Evolutionary conservation across 1,140 invertebrate genomes (phyloP), one percentile per base, ranked within the genome.

Genomic region (Periplaneta americana): DNA sequence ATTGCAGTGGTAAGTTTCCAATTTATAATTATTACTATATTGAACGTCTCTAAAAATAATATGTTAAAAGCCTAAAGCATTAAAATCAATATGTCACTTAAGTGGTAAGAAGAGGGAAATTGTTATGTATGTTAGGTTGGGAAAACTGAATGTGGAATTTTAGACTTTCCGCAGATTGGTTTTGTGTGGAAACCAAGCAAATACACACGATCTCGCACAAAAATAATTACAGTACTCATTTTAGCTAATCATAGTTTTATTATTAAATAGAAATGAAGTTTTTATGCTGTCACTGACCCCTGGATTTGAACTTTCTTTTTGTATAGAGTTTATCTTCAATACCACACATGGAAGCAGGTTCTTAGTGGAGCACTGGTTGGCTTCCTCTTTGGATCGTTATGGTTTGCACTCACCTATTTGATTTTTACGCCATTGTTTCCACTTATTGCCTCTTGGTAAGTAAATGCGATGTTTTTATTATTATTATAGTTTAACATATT

Each of bases 381-480:
- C 75, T 87, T 91, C 75, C 81, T 93, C 76, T 90, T 94, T 86
- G 95, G 93, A 79, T 89, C 91, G 80, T 66, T 92, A 32, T 97
- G 95, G 95, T 97, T 97, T 89, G 88, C 90, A 80, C 86, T 96
- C 48, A 95, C 94, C 36, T 95, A 97, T 86, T 88, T 93, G 85
- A 86, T 96, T 80, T 90, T 98, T 79, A 96, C 96, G 82, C 96
- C 96, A 82, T 89, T 95, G 83, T 98, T 97, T 88, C 97, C 96
- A 82, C 91, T 94, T 84, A 91, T 98, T 84, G 95, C 95, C 36
- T 92, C 94, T 85, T 95, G 96, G 96, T 97, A 91, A 93, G 92
- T 91, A 8, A 0, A 66, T n/a, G 22, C 9, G 15, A 18, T 13
- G 10, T 48, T 13, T 48, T 1, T 48, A 3, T 17, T 13, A 18